Percentiles rank a stretch among this genome's conserved stretches.
phyloP scores from a whole-genome alignment of 2,888 invertebrate genomes.

The Saturnia pavonia region DNA sequence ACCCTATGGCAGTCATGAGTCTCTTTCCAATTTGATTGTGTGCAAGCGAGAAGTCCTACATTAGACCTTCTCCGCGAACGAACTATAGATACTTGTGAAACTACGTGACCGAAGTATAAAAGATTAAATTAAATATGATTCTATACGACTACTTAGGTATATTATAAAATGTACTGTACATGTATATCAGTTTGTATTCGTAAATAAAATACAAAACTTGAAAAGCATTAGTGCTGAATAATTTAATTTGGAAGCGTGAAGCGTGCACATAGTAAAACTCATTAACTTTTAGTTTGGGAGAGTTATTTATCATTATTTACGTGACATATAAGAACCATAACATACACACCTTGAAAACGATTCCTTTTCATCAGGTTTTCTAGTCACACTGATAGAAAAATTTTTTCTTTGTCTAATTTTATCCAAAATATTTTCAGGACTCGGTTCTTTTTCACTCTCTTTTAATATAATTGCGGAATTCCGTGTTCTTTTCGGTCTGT shows the following conservation, averaged over 20 bases:
- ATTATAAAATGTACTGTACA: conserved; percentile 25
- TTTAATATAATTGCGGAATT: conserved; percentile 78
- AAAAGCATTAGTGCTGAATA: conserved; percentile 77
- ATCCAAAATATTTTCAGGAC: conserved; percentile 76
- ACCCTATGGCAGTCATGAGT: background rate
- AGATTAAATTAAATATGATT: conserved; percentile 30
- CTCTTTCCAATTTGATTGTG: background rate
- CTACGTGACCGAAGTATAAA: conserved; percentile 30
- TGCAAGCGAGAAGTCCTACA: background rate
- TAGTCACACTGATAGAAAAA: conserved; percentile 74
- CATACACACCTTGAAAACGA: conserved; percentile 76
- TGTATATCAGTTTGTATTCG: conserved; percentile 36
- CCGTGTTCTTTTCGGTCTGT: conserved; percentile 73
- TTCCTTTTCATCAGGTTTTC: conserved; percentile 74
- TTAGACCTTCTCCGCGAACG: background rate
- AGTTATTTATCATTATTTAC: conserved; percentile 78
- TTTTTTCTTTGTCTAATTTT: conserved; percentile 78
- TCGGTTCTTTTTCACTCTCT: conserved; percentile 76
- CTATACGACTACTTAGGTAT: conserved; percentile 43
- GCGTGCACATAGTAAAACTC: conserved; percentile 76
- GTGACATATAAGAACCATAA: conserved; percentile 60
- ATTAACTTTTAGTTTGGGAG: conserved; percentile 64
- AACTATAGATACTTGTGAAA: conserved; percentile 8
- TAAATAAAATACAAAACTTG: conserved; percentile 45
- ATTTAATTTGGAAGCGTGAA: conserved; percentile 76